Evolutionary conservation across 1,140 invertebrate species (phyloP), one percentile per base, ranked within the genome.

Genomic region (Papilio glaucus): DNA sequence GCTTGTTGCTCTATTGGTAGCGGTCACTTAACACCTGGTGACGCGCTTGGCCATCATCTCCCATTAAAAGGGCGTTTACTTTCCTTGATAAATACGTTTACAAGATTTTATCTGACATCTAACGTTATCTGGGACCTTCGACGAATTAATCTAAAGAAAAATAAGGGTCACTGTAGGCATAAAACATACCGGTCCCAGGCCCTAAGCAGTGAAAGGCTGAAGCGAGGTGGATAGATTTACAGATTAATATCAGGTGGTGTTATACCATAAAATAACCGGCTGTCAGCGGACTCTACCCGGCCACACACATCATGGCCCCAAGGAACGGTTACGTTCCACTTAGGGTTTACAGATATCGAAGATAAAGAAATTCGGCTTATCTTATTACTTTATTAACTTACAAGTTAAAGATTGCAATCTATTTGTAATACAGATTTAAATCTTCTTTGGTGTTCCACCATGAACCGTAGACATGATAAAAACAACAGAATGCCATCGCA

Each of bases 171-270:
- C 41, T 5, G 18, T 49, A 26, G 24, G 49, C 41, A n/a, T 68
- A 18, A 68, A 68, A 15, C n/a, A 33, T 67, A 67, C 18, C 41
- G 65, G 41, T 45, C 65, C 29, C 4, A 53, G 24, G 26, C 57
- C 41, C 65, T 68, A 42, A 29, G 41, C 18, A 26, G 21, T 42
- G 24, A 33, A 38, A 62, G 13, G 33, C 60, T 62, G 18, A 57
- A 21, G 9, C 5, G 26, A 53, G n/a, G 65, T 68, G 41, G 67
- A 69, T 69, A 69, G 42, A 69, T 49, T 68, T 49, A 68, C 41
- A 68, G 65, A 68, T 69, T 53, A 69, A 69, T 69, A 69, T 69
- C 67, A 53, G 7, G 8, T 53, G n/a, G 13, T 69, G 45, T 37
- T 69, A 53, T 53, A 15, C 45, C 67, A 45, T 69, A 69, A 69